Evolutionary conservation across 2,797 vertebrate species (phyloP), one percentile per base, ranked within the genome.

Genomic region (Catamblyrhynchus diadema): DNA sequence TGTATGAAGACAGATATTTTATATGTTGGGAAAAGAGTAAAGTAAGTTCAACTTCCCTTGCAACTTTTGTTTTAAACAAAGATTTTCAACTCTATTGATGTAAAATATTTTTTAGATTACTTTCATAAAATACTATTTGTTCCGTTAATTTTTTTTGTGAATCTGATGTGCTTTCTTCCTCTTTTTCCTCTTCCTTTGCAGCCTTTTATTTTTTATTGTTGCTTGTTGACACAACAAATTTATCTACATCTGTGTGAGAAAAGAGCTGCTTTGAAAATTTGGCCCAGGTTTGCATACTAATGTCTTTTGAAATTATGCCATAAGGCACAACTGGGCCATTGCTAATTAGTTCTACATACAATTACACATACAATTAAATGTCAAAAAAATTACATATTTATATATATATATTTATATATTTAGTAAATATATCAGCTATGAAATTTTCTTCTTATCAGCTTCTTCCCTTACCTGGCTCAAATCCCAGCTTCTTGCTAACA

Each of bases 361-460:
- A 57, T 79, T 77, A 32, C 23, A 37, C 8, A 48, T 25, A 6
- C 15, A 71, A 74, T 64, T 53, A 81, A 78, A 69, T 72, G 32
- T 0, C 28, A 12, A 15, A 33, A 42, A 50, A 30, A 1, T 1
- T 28, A 30, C 1, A 51, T 30, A 30, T 51, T 12, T 51, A 5
- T 19, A 51, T 12, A 14, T 47, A 32, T 32, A 53, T 30, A 15
- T 14, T 12, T 21, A 21, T 22, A 22, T 45, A 22, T 45, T 25
- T 47, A 25, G 14, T 14, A 47, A 61, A 72, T 37, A 57, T 24
- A 86, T 72, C 50, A 82, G 8, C 9, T 67, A n/a, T 30, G 12
- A 67, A 30, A 41, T 48, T 72, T 74, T 42, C 16, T 50, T 57
- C 28, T 39, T 53, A 30, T 19, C 8, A 25, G 2, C 35, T 2